Percentiles rank a stretch among this genome's conserved stretches.
Conservation (phyloP, 2,113 vertebrate genomes). For the Hippocampus mohnikei region DNA sequence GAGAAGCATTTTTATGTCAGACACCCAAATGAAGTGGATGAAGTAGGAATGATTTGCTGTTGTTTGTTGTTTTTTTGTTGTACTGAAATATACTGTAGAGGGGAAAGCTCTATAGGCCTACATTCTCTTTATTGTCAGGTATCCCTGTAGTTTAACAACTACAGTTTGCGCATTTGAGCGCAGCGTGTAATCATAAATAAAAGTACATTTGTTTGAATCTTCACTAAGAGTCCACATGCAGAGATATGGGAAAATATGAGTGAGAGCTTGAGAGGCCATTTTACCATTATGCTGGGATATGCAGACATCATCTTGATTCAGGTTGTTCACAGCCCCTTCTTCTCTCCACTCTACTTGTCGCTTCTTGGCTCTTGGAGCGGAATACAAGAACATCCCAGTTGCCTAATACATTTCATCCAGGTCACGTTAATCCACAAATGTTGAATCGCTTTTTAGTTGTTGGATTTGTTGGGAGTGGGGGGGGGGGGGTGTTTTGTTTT, state of each 20-base stretch:
- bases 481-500: no score
- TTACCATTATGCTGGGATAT: slow-evolving; percentile 32
- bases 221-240: slow-evolving; percentile 52
- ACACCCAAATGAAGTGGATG: slow-evolving; percentile 17
- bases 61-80: slow-evolving; percentile 39
- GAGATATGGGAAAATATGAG: slow-evolving; percentile 51
- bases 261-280: slow-evolving; percentile 15
- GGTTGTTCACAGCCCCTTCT: slow-evolving; percentile 26
- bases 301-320: slow-evolving; percentile 49
- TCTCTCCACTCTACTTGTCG: slow-evolving; percentile 30
- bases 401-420: no score
- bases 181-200: slow-evolving; percentile 59
- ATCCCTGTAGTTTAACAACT: slow-evolving; percentile 31
- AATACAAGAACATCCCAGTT: no score
- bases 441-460: no score
- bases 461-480: no score
- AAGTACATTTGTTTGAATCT: slow-evolving; percentile 59
- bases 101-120: not conserved
- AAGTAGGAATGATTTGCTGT: slow-evolving; percentile 6
- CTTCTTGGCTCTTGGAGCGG: slow-evolving; percentile 23
- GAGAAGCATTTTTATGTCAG: slow-evolving; percentile 38
- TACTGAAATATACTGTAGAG: slow-evolving; percentile 11
- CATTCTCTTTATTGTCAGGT: slow-evolving; percentile 1
- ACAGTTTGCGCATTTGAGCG: slow-evolving; percentile 49
- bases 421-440: no score